Base-by-base conservation (phyloP, 2,113 vertebrate species). In the Litocranius walleri region DNA sequence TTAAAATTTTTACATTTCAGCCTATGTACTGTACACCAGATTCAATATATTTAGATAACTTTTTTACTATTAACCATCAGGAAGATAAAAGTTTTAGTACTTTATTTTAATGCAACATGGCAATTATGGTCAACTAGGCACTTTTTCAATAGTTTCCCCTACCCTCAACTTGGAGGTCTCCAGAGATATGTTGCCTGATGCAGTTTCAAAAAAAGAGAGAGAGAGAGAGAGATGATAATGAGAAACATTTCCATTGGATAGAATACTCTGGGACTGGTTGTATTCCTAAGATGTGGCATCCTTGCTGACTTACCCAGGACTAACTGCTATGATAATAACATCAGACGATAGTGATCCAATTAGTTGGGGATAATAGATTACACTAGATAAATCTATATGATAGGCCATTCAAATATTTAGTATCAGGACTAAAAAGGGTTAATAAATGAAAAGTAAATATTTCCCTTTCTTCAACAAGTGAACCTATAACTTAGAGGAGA, bases 1-100 rank as follows among this genome's bases (percentile, higher is more conserved):
- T 97, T 92, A 88, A 90, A 88, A 85, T n/a, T 88, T 96, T 92
- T 74, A 80, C 90, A 85, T 88, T 94, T 94, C 54, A 74, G 77
- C 3, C 15, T 71, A 54, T 48, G 23, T 50, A 57, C 48, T 94
- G 6, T 8, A 81, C 0, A 84, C 1, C 6, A 90, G 36, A 74
- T 90, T 93, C n/a, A 77, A 67, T 90, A 45, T 94, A 90, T 80
- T 91, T 91, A 64, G 30, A 80, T 13, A 94, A 25, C 13, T 80
- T 95, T 33, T 87, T 92, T 64, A 94, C 6, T 90, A 71, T 95
- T 90, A 95, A 78, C 67, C 56, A 61, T 3, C 4, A 29, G 14
- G 12, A 67, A 61, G 27, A 64, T 97, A 7, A 88, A 88, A 95
- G 78, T 88, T 95, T 88, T 78, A 27, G 8, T 57, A 89, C 16